phyloP scores from a whole-genome alignment of 2,888 invertebrate species.

The Parnassius smintheus region DNA sequence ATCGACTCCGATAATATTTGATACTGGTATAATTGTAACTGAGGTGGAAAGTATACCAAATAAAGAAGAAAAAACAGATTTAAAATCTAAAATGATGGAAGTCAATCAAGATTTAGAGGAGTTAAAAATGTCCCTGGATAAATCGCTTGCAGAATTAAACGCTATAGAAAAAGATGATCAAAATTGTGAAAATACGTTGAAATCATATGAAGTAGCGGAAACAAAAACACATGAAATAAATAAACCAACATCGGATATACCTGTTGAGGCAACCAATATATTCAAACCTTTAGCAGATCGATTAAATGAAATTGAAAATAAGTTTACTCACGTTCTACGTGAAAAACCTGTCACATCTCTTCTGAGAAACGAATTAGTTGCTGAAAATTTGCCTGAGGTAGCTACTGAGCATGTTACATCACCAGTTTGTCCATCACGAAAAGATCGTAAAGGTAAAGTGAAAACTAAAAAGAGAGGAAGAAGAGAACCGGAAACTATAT shows the following conservation, averaged over 20 bases:
- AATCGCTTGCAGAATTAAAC: constrained; percentile 65
- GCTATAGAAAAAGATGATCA: constrained; percentile 57
- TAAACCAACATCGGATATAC: constrained; percentile 23
- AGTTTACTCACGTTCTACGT: constrained; percentile 1
- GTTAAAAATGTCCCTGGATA: constrained; percentile 65
- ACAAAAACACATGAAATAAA: constrained; percentile 27
- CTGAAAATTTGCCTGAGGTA: constrained; percentile 16
- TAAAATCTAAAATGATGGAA: constrained; percentile 72
- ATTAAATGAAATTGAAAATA: constrained; percentile 23
- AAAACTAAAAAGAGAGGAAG: constrained; percentile 66
- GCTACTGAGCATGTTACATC: constrained; percentile 29
- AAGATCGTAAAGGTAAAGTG: constrained; percentile 63
- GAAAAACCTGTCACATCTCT: neutral
- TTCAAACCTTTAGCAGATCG: constrained; percentile 23
- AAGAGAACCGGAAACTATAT: constrained; percentile 40
- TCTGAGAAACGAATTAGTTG: constrained; percentile 1
- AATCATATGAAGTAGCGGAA: constrained; percentile 15
- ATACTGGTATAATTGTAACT: constrained; percentile 35
- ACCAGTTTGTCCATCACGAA: constrained; percentile 55
- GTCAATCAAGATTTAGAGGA: constrained; percentile 74
- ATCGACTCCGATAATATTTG: constrained; percentile 34
- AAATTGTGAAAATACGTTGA: constrained; percentile 41
- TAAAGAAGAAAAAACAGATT: constrained; percentile 55
- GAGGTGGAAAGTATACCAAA: constrained; percentile 34
- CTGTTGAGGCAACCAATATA: constrained; percentile 10